Conservation (phyloP, 2,888 invertebrate species). For the Cantharis rustica region DNA sequence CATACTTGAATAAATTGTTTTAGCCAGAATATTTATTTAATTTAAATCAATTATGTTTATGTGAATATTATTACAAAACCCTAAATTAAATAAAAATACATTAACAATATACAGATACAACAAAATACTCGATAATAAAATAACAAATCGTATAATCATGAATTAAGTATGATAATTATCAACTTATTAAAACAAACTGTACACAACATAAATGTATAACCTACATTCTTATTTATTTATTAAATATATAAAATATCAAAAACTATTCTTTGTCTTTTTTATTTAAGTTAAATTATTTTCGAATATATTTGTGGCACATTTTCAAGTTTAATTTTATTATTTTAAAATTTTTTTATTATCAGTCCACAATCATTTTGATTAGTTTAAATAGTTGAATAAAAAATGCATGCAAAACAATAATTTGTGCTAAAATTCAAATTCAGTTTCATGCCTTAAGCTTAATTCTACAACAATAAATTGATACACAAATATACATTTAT, state of each 20-base stretch:
- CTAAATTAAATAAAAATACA: background rate
- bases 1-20: background rate
- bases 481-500: background rate
- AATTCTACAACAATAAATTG: background rate
- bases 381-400: background rate
- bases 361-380: background rate
- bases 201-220: background rate
- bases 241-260: constrained; percentile 1
- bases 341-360: background rate
- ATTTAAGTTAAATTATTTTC: background rate
- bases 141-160: background rate
- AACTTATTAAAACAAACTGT: background rate
- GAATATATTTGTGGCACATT: constrained; percentile 3
- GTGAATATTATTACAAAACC: background rate
- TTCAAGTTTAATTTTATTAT: background rate
- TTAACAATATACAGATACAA: background rate
- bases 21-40: background rate
- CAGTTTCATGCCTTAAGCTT: background rate
- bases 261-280: background rate
- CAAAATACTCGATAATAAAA: background rate
- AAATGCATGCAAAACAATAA: background rate
- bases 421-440: background rate
- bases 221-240: background rate
- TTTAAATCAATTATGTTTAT: background rate
- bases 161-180: background rate